These are phyloP conservation scores for Trichoplax adhaerens DNA, from an alignment of 37 sponge, comb jelly and placozoan species.

Conservation along the genomic window DNA sequence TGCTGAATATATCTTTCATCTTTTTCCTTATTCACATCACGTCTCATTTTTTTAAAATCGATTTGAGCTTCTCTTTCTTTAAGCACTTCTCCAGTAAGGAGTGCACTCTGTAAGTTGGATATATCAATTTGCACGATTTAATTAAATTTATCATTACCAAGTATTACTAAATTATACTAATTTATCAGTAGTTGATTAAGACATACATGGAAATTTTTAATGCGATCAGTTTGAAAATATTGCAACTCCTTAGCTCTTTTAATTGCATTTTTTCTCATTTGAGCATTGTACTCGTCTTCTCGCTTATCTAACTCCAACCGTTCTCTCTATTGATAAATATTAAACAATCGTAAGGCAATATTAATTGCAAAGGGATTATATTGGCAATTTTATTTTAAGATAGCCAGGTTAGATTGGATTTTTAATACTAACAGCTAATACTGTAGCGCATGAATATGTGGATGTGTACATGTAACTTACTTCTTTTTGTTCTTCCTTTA, in stretches of 20 bases:
- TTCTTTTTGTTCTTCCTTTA: constrained; percentile 52
- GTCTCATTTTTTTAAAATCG: constrained; percentile 34
- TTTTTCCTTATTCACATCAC: constrained; percentile 17
- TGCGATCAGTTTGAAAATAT: constrained; percentile 73
- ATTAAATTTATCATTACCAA: no score
- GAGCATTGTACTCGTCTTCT: constrained; percentile 65
- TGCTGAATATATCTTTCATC: constrained; percentile 7
- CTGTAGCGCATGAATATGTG: no score
- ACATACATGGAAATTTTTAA: constrained; percentile 67
- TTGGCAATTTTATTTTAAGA: no score
- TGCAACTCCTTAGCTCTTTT: constrained; percentile 57
- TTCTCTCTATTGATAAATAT: background rate
- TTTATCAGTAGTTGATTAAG: background rate
- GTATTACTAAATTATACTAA: no score
- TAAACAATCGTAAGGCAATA: no score
- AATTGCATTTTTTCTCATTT: constrained; percentile 50
- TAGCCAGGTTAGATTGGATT: no score
- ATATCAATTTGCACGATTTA: no score
- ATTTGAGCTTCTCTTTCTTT: constrained; percentile 67
- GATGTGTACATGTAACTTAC: constrained; percentile 3
- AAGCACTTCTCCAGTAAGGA: constrained; percentile 58
- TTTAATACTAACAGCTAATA: no score
- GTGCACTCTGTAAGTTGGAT: constrained; percentile 27
- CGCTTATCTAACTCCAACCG: constrained; percentile 36
- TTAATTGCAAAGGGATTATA: no score